Conservation (phyloP, 2,113 vertebrate species). For the Silurus meridionalis region DNA sequence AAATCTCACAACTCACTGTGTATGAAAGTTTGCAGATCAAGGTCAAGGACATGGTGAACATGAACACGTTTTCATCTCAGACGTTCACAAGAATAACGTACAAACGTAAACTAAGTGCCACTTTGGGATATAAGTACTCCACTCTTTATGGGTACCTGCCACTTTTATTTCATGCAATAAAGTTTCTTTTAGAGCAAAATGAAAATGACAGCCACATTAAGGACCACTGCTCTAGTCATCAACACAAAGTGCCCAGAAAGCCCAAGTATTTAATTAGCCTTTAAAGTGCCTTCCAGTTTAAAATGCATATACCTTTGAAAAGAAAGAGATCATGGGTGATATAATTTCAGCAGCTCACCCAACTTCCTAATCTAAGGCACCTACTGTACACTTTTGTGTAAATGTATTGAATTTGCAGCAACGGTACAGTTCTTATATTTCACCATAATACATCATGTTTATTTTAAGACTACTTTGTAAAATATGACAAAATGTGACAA, state of each 20-base stretch:
- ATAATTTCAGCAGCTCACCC: background rate
- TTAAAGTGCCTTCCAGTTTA: slow-evolving; percentile 59
- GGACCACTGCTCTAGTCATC: slow-evolving; percentile 59
- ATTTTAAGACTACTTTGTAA: background rate
- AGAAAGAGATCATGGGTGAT: slow-evolving; percentile 8
- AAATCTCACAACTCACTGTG: background rate
- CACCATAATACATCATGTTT: background rate
- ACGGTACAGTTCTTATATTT: background rate
- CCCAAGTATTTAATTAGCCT: slow-evolving; percentile 62
- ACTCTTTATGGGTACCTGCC: slow-evolving; percentile 50
- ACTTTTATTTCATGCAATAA: slow-evolving; percentile 66
- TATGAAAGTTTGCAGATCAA: background rate
- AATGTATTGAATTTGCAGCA: background rate
- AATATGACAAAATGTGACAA: background rate
- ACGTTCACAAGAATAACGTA: slow-evolving; percentile 36
- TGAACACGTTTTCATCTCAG: background rate
- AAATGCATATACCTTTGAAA: slow-evolving; percentile 41
- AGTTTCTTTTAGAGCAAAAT: slow-evolving; percentile 63
- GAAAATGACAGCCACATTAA: slow-evolving; percentile 65
- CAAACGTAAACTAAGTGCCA: slow-evolving; percentile 43
- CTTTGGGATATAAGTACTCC: slow-evolving; percentile 47
- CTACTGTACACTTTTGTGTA: background rate
- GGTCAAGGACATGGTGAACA: background rate
- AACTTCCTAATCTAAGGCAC: background rate
- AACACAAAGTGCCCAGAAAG: slow-evolving; percentile 60